Evolutionary conservation across 1,140 invertebrate species (phyloP).

Genomic region (Drosophila trapezifrons): DNA sequence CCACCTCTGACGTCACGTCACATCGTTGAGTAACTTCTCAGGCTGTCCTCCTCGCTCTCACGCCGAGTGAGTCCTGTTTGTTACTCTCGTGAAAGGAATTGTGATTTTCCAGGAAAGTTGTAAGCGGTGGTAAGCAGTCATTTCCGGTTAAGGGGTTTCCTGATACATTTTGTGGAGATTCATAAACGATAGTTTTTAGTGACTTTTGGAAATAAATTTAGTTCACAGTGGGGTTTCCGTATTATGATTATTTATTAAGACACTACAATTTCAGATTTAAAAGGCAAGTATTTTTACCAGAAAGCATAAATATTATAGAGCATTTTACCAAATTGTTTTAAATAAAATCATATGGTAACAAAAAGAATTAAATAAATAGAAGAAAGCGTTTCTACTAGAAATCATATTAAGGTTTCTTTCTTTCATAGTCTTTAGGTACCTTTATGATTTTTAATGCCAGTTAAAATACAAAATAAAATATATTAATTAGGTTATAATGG

Average conservation of each 20-base stretch:
- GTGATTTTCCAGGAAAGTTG: neutral
- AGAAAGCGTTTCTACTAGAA: no score
- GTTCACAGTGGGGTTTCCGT: no score
- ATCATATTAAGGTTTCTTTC: no score
- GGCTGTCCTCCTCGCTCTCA: conserved; percentile 10
- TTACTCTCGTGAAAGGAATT: conserved; percentile 7
- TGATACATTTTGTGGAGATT: neutral
- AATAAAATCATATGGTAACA: rapidly evolving
- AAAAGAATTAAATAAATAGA: neutral
- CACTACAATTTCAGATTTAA: rapidly evolving
- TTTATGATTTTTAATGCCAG: neutral
- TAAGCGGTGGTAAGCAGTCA: neutral
- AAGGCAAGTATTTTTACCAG: neutral
- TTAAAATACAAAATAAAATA: no score
- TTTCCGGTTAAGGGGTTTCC: neutral
- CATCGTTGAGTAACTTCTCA: conserved; percentile 46
- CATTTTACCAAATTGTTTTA: no score
- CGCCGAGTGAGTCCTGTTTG: conserved; percentile 5
- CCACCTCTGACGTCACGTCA: conserved; percentile 74
- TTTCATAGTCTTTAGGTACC: neutral
- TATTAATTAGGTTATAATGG: rapidly evolving
- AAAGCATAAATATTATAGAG: no score
- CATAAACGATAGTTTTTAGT: neutral
- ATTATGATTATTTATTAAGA: no score
- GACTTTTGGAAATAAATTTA: no score